Conservation (phyloP, 2,888 invertebrate species). For the Lamproptera curius region DNA sequence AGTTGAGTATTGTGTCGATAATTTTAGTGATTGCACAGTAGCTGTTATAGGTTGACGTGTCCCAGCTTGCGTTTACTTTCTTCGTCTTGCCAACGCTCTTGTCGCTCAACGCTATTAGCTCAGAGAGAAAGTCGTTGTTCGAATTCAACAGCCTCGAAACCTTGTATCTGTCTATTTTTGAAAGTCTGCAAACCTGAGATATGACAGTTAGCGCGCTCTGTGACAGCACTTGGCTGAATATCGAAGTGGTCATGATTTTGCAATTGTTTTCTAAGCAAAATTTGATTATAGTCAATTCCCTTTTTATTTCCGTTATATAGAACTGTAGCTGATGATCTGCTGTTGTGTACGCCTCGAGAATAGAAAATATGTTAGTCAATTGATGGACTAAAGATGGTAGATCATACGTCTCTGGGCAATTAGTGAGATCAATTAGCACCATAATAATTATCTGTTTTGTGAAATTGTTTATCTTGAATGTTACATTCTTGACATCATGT, state of each 20-base stretch:
- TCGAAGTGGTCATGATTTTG: conserved; percentile 70
- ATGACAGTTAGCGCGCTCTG: conserved; percentile 71
- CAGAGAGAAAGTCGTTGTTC: conserved; percentile 64
- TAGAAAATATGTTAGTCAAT: conserved; percentile 67
- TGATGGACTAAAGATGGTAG: conserved; percentile 64
- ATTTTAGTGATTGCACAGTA: conserved; percentile 72
- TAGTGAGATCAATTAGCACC: conserved; percentile 70
- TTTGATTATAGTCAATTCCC: conserved; percentile 68
- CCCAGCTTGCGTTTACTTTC: conserved; percentile 53
- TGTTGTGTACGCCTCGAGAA: conserved; percentile 63
- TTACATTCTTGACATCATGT: conserved; percentile 66
- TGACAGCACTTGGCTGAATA: conserved; percentile 63
- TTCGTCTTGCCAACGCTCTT: conserved; percentile 39
- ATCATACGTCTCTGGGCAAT: conserved; percentile 67
- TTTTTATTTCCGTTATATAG: conserved; percentile 70
- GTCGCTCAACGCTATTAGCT: conserved; percentile 47
- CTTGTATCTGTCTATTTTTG: conserved; percentile 70
- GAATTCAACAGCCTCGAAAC: conserved; percentile 65
- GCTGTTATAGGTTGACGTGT: conserved; percentile 69
- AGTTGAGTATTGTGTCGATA: conserved; percentile 66
- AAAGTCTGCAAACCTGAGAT: conserved; percentile 71
- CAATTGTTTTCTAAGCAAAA: conserved; percentile 72
- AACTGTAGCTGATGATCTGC: conserved; percentile 64
- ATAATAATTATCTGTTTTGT: conserved; percentile 72
- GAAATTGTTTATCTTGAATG: conserved; percentile 70